Base-by-base conservation (phyloP, 2,797 vertebrate species). In the Ambastaia sidthimunki region DNA sequence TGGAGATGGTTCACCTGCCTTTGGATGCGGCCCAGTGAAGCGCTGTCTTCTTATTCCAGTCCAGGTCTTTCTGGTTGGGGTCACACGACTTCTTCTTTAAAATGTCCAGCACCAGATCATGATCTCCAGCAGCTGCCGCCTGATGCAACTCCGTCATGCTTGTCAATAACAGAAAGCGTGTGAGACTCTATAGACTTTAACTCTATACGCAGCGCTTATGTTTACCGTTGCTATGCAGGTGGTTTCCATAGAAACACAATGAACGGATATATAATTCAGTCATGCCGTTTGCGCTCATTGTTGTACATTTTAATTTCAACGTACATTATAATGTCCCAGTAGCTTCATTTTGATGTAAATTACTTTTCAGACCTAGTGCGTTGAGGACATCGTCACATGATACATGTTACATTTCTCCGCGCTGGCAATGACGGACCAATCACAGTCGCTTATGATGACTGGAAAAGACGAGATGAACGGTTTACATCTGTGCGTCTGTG, bases 11-110 rank as follows among this genome's bases (percentile, higher is more conserved):
- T 11, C 57, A 77, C 65, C 13, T 84, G 97, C 96, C 96, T 93
- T 87, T 94, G 3, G 92, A 94, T 12, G 96, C 95, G 2, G 96
- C 96, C 96, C 96, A 98, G 89, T 98, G 97, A 12, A 98, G 92
- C 0, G 97, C 93, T 0, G 96, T 97, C 88, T 94, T 94, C 86
- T 90, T 88, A 37, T 94, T 93, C 96, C 96, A 98, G 87, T 97
- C 94, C 0, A 84, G 11, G 50, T 98, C 97, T 82, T 93, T 96
- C 67, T 94, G 88, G 81, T 98, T 97, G 4, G 94, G 95, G 63
- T 95, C 85, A 0, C 94, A 96, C 55, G 52, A 86, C 12, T 93
- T 93, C 11, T 89, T 86, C 82, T 74, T 91, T 80, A 98, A 68
- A 83, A 98, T 90, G 73, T 91, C 89, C 21, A 92, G 83, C 3